Conservation (phyloP, 2,797 vertebrate genomes). For the Semotilus atromaculatus region DNA sequence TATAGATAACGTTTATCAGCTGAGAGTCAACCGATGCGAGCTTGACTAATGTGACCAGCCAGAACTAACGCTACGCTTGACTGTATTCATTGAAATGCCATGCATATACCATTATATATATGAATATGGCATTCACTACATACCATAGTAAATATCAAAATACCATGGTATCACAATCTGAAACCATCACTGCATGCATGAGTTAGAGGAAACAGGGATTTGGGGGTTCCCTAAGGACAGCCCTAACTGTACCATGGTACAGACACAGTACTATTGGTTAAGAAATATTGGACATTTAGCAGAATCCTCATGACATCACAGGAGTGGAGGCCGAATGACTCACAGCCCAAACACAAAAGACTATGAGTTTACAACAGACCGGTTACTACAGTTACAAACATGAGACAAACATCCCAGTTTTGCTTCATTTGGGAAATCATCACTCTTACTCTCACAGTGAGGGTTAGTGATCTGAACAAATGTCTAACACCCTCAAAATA, state of each 20-base stretch:
- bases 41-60: too few species aligned
- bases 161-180: neutral
- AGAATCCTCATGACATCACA: conserved; percentile 2
- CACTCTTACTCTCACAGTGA: neutral
- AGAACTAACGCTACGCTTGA: too few species aligned
- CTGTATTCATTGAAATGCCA: neutral
- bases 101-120: neutral
- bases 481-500: neutral
- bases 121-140: neutral
- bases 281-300: conserved; percentile 31
- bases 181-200: neutral
- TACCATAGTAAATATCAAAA: neutral
- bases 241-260: neutral
- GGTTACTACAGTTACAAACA: neutral
- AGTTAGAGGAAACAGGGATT: too few species aligned
- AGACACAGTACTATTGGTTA: neutral
- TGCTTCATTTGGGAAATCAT: neutral
- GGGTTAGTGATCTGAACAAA: neutral
- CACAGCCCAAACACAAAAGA: conserved; percentile 15
- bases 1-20: too few species aligned
- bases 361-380: neutral
- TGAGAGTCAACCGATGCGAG: too few species aligned
- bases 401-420: neutral
- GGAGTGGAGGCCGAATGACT: conserved; percentile 18
- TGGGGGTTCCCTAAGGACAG: too few species aligned